Evolutionary conservation across 1,140 invertebrate species (phyloP), one percentile per base, ranked within the genome.

Genomic region (Brachionus sp.): DNA sequence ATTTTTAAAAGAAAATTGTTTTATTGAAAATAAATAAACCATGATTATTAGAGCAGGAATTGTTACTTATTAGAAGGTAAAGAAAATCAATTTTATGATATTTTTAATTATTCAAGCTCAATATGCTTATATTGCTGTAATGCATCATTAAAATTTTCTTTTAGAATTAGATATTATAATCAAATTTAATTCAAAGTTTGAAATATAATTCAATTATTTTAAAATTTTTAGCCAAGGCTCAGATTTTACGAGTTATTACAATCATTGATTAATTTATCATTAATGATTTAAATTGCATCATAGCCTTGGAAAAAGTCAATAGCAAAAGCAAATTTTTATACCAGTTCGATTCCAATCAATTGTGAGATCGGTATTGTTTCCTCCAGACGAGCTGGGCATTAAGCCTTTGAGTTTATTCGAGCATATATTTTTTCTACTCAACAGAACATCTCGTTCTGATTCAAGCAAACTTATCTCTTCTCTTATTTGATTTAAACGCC

Each of bases 241-340:
- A 80, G 77, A 57, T 80, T 80, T 80, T 80, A 80, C 77, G 77
- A 80, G 77, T 80, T 19, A 62, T 12, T 42, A 50, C 53, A 78
- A 37, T 53, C 75, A 78, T 57, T 5, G 35, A 9, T 19, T 46
- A n/a, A 16, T 33, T 80, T 66, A 66, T 62, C 62, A 50, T 57
- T 42, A 19, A 50, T 23, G 16, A 10, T 44, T 57, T 29, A 66
- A 66, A 39, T 62, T 80, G 57, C 77, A 80, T 80, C 77, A 80
- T 66, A 62, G 77, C 77, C 62, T 80, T 80, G 23, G 9, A 50
- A 25, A 19, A 16, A 39, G 5, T 16, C 19, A 70, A 70, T 19
- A n/a, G 5, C n/a, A 37, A 39, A 16, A 19, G n/a, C 5, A 35
- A 80, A 80, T 62, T 0, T 62, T 10, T 39, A 39, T 80, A 80